These are phyloP conservation scores for Actenoides lindsayi DNA, from an alignment of 2,113 vertebrate genomes.

Conservation along the genomic window DNA sequence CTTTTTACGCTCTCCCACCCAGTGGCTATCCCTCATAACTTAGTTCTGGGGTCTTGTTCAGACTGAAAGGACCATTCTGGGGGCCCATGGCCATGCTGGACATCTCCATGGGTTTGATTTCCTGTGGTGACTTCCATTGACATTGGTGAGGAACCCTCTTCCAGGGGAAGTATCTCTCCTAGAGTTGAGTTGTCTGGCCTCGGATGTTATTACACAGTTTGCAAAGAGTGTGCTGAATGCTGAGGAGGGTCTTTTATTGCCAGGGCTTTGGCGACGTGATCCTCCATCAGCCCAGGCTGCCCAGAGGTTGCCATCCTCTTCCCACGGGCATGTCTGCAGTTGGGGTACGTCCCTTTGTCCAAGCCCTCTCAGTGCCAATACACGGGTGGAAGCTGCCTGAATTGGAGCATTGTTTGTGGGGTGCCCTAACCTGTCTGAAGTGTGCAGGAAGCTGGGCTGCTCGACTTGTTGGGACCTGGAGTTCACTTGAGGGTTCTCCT, in stretches of 20 bases:
- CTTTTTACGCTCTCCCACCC: neutral
- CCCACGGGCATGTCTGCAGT: accelerated
- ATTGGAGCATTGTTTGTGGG: neutral
- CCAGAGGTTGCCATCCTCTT: neutral
- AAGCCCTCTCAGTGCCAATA: neutral
- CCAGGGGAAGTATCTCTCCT: neutral
- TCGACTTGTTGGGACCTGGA: neutral
- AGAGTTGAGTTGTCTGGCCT: neutral
- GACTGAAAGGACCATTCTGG: neutral
- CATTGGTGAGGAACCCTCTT: neutral
- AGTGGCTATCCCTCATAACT: neutral
- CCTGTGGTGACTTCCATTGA: neutral
- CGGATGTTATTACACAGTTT: neutral
- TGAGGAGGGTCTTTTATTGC: neutral
- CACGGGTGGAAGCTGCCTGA: neutral
- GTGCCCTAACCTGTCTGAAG: neutral
- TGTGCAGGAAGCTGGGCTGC: neutral
- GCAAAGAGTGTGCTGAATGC: neutral
- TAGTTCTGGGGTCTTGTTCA: neutral
- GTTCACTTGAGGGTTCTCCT: neutral
- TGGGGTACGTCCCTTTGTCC: neutral
- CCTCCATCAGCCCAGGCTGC: neutral
- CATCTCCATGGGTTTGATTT: neutral
- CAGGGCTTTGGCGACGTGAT: neutral
- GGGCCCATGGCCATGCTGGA: too few species aligned